Evolutionary conservation across 2,888 invertebrate genomes (phyloP).

Genomic region (Clitarchus hookeri): DNA sequence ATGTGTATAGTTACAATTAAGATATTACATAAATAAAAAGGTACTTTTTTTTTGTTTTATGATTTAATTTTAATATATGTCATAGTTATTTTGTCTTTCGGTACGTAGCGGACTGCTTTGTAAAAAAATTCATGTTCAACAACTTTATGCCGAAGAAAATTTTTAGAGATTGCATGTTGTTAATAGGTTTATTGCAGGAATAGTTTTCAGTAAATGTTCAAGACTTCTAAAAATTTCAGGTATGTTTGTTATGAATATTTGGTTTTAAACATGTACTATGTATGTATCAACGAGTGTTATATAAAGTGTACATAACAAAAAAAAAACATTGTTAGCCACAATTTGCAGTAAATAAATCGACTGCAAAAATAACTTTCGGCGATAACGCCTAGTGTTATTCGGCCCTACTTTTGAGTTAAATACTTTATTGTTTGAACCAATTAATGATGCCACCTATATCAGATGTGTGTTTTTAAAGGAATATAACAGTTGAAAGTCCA

Average conservation of each 20-base stretch:
- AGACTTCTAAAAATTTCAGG: too few relatives aligned
- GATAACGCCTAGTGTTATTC: neutral
- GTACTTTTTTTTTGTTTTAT: neutral
- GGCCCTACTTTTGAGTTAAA: neutral
- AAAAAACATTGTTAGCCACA: neutral
- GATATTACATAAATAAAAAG: neutral
- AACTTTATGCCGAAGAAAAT: neutral
- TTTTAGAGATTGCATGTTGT: neutral
- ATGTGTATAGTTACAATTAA: neutral
- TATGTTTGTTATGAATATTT: too few relatives aligned
- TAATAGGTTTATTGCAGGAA: too few relatives aligned
- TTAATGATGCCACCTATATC: neutral
- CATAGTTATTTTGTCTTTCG: neutral
- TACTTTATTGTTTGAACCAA: neutral
- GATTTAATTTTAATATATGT: neutral
- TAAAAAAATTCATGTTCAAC: neutral
- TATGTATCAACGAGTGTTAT: neutral
- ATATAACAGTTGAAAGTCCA: too few relatives aligned
- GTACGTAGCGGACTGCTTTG: neutral
- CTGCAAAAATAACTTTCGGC: neutral
- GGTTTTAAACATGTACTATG: too few relatives aligned
- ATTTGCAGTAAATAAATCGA: neutral
- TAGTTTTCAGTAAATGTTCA: too few relatives aligned
- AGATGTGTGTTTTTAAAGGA: neutral
- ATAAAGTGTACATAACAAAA: neutral